phyloP scores from a whole-genome alignment of 1,140 invertebrate genomes.

The Hylaeus anthracinus region DNA sequence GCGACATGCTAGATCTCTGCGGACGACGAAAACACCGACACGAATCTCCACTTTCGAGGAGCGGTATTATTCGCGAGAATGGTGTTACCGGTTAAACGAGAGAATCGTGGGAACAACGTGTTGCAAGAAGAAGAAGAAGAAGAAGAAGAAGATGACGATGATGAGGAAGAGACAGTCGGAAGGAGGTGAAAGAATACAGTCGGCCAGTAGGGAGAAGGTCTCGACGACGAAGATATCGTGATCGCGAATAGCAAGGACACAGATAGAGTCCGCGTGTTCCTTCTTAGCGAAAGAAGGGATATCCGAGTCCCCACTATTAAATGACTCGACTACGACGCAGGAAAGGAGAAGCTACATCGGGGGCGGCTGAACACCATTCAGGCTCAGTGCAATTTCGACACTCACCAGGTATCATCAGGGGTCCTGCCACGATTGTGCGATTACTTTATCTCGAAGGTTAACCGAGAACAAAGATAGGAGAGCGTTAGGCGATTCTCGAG shows the following conservation, averaged over 20 bases:
- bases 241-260: conserved; percentile 65
- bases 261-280: conserved; percentile 32
- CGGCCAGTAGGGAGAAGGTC: conserved; percentile 29
- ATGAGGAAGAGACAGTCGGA: background rate
- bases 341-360: conserved; percentile 76
- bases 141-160: background rate
- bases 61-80: conserved; percentile 38
- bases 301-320: conserved; percentile 77
- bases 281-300: conserved; percentile 77
- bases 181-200: conserved; percentile 11
- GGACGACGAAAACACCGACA: conserved; percentile 33
- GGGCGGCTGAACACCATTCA: conserved; percentile 75
- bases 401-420: conserved; percentile 50
- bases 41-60: conserved; percentile 55
- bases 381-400: conserved; percentile 77
- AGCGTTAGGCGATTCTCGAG: too few relatives aligned
- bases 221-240: conserved; percentile 38
- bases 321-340: conserved; percentile 66
- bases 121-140: conserved; percentile 2
- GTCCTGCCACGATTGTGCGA: background rate
- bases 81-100: conserved; percentile 47
- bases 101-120: conserved; percentile 49
- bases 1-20: background rate
- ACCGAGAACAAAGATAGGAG: too few relatives aligned
- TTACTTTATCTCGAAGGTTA: background rate